These are phyloP conservation scores for Ctenoplectra terminalis DNA, from an alignment of 1,140 invertebrate genomes.

Conservation along the genomic window DNA sequence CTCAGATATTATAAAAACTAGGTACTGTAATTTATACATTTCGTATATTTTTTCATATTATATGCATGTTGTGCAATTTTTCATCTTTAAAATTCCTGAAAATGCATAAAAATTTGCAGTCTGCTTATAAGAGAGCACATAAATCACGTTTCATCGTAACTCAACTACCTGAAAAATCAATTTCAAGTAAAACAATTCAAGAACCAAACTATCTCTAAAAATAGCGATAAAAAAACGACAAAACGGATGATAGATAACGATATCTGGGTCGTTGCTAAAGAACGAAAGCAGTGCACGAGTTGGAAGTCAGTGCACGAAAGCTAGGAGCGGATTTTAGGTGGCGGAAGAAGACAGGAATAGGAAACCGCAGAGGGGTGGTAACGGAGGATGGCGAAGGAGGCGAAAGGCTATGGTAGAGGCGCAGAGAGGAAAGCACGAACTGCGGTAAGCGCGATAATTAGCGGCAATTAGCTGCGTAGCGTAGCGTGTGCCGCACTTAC, in stretches of 20 bases:
- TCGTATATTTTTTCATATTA: too few species aligned
- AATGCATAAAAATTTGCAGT: too few species aligned
- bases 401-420: conserved; percentile 28
- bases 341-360: neutral
- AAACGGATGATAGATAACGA: neutral
- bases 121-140: too few species aligned
- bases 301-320: conserved; percentile 35
- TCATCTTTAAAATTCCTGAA: too few species aligned
- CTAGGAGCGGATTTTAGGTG: conserved; percentile 50
- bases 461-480: conserved; percentile 78
- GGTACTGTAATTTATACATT: too few species aligned
- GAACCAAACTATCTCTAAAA: too few species aligned
- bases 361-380: neutral
- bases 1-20: too few species aligned
- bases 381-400: conserved; percentile 19
- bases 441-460: conserved; percentile 81
- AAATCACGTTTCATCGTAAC: too few species aligned
- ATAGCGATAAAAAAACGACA: too few species aligned
- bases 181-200: too few species aligned
- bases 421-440: conserved; percentile 64
- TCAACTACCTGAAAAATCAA: too few species aligned
- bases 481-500: conserved; percentile 70
- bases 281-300: neutral
- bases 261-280: neutral
- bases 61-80: too few species aligned